phyloP scores from a whole-genome alignment of 2,888 invertebrate species.

The Liodrosophila aerea region DNA sequence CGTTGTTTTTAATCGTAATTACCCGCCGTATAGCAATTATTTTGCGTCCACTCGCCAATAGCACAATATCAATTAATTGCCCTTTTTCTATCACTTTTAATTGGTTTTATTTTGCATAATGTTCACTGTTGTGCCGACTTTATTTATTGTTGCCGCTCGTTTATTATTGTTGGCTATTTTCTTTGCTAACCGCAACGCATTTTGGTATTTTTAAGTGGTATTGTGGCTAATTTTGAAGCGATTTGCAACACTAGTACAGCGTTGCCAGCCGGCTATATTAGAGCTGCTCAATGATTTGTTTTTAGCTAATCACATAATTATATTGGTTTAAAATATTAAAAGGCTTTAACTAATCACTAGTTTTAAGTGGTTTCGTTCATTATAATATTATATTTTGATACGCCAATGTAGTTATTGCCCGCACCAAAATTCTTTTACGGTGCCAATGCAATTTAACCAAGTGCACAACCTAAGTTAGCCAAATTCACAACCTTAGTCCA shows the following conservation, averaged over 20 bases:
- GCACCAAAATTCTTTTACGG: too few relatives aligned
- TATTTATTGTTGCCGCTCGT: slow-evolving; percentile 58
- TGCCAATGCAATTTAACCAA: too few relatives aligned
- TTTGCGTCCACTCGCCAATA: neutral
- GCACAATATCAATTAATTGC: neutral
- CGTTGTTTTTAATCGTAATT: slow-evolving; percentile 6
- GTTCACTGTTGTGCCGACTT: slow-evolving; percentile 39
- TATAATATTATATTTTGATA: too few relatives aligned
- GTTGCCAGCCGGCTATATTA: slow-evolving; percentile 7
- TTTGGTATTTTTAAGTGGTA: slow-evolving; percentile 21
- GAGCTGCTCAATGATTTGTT: neutral
- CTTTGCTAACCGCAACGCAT: slow-evolving; percentile 31
- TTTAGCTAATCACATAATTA: neutral
- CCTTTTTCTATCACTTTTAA: slow-evolving; percentile 1
- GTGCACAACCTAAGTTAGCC: too few relatives aligned
- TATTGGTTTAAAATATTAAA: neutral
- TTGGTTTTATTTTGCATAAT: slow-evolving; percentile 29
- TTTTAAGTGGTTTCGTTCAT: too few relatives aligned
- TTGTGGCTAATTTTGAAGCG: slow-evolving; percentile 1
- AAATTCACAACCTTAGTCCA: too few relatives aligned
- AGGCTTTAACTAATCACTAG: too few relatives aligned
- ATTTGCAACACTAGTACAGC: slow-evolving; percentile 19
- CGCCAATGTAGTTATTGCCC: too few relatives aligned
- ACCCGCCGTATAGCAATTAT: neutral
- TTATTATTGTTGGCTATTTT: slow-evolving; percentile 59